Evolutionary conservation across 2,797 vertebrate species (phyloP), one percentile per base, ranked within the genome.

Genomic region (Monodelphis domestica): DNA sequence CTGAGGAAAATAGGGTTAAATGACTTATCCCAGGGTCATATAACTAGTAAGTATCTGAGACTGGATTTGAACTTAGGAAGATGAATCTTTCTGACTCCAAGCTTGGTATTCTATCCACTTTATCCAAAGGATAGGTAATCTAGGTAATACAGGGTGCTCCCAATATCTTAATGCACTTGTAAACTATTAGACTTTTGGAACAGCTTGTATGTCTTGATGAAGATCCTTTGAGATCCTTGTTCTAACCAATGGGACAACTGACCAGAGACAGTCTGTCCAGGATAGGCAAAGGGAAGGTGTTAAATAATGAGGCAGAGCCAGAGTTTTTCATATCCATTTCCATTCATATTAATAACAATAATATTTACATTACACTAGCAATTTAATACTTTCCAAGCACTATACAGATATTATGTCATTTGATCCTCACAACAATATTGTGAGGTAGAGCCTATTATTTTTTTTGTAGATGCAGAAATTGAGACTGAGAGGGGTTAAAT

Each of bases 261-360:
- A 53, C 52, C 91, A 92, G 52, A 95, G 87, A 90, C 51, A 94
- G 70, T 91, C 91, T 95, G 95, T 94, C 89, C 91, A 91, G 84
- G 94, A 91, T 52, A 88, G 29, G 63, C 92, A 94, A 95, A 78
- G 63, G 63, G n/a, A 38, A 45, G 91, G 84, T 96, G 33, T 70
- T 89, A 94, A 90, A 87, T 91, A 70, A 93, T 95, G 91, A 94
- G 95, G 95, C 89, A 90, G 63, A 95, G 59, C 38, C 92, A 95
- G 54, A 96, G 92, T 94, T 96, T 90, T 59, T 92, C 53, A 92
- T 90, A 14, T 91, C 92, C 52, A 63, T 87, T 89, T 15, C 12
- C 28, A 93, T 92, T 95, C 95, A 59, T 88, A 92, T 94, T 94
- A 96, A 53, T 93, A 55, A 91, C 90, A 53, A 87, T 94, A 91